Base-by-base conservation (phyloP, 1,140 invertebrate species). In the Drosophila neocordata region DNA sequence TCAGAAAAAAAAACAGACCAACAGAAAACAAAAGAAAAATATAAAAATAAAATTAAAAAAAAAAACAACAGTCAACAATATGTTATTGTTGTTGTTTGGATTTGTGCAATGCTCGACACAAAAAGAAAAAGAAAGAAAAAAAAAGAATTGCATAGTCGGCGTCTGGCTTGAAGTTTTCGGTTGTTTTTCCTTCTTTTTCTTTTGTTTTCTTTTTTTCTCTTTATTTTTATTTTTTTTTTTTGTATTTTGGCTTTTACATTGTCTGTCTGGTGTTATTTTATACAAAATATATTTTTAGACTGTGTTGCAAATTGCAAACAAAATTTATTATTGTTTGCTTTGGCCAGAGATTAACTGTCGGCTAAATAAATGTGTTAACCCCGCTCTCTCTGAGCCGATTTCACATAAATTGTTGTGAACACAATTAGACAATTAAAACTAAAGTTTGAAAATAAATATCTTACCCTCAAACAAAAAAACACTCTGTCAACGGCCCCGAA, bases 91-190 rank as follows among this genome's bases (percentile, higher is more conserved):
- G 18, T 44, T 65, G 27, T 57, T 62, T n/a, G 20, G 56, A 55
- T 62, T 77, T 77, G 74, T 68, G 63, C 64, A 77, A 75, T 77
- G 67, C 66, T 72, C 75, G 52, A 62, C 65, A 77, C 65, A 69
- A 61, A 65, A 56, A 44, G 24, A 24, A 4, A 31, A 31, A 31
- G 6, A 31, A 6, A 31, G 6, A 53, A 37, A 66, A 48, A 59
- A 38, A 60, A 51, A 58, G 20, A 48, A 59, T 38, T 59, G 37
- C 57, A 56, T 56, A 56, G 27, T 56, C 53, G 53, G 53, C 53
- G 53, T 56, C 53, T 56, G 53, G 53, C 53, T 56, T 48, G 41
- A 48, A 48, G 41, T 48, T 48, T 48, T 48, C 15, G 41, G 41
- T 13, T 31, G 27, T 15, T 20, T 48, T 48, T 48, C 8, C 18